Evolutionary conservation across 2,113 vertebrate genomes (phyloP), one percentile per base, ranked within the genome.

Genomic region (Gymnocephalus cernua): DNA sequence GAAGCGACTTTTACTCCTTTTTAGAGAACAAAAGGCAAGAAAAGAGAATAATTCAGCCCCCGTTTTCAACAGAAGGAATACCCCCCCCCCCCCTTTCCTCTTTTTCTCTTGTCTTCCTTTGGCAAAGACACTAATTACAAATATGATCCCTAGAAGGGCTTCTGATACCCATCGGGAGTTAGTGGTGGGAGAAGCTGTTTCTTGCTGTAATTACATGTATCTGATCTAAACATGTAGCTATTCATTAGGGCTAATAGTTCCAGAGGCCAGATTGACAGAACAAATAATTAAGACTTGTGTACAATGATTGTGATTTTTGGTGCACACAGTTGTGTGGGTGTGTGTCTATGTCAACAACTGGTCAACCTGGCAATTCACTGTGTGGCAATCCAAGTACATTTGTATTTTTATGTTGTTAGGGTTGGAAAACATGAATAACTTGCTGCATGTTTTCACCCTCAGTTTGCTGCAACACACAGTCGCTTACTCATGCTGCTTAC

Each of bases 1-100:
- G 96, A 98, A 97, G 96, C 96, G 97, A 98, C 96, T 97, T 97
- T 96, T 97, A 96, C 95, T 97, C 94, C 95, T 97, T 96, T 96
- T 96, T 93, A 93, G 91, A 93, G 96, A 97, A 97, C 95, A 96
- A 96, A 97, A 94, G 90, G 95, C 92, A 88, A 95, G 92, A 95
- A 95, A 94, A 93, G 94, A 95, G 96, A 96, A 96, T 95, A 93
- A 96, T 96, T 89, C 93, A 75, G 88, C 93, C 95, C 95, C 92
- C 35, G 75, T 15, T 64, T 83, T 81, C 44, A 74, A 78, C 62
- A 88, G 54, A 71, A 70, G 54, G 77, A 57, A 67, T 65, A 79
- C 27, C 57, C 82, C 73, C 69, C 45, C 66, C 63, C 82, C 73
- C 69, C 45, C 66, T 59, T 72, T 57, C 54, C 54, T 72, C 92